Evolutionary conservation across 2,888 invertebrate genomes (phyloP).

Genomic region (Cephus nigrinus): DNA sequence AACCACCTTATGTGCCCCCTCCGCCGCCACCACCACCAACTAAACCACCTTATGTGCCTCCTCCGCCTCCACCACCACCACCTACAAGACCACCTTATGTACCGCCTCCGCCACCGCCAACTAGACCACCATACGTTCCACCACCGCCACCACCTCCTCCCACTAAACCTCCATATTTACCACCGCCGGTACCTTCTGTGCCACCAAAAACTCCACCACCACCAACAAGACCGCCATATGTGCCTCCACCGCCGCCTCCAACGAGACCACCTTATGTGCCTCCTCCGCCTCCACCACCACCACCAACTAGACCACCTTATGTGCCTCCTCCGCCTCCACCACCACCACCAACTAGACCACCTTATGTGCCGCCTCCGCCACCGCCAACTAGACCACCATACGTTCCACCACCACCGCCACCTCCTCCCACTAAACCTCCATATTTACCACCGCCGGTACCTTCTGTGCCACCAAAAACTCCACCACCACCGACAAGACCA

Average conservation of each 20-base stretch:
- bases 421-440: slow-evolving; percentile 17
- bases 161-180: slow-evolving; percentile 31
- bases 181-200: slow-evolving; percentile 20
- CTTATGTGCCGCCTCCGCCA: slow-evolving; percentile 5
- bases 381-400: slow-evolving; percentile 7
- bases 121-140: slow-evolving; percentile 17
- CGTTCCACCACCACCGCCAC: slow-evolving; percentile 19
- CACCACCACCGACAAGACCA: slow-evolving; percentile 18
- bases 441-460: slow-evolving; percentile 5
- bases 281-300: slow-evolving; percentile 13
- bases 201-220: slow-evolving; percentile 17
- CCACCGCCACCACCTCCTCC: slow-evolving; percentile 26
- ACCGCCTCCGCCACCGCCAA: slow-evolving; percentile 22
- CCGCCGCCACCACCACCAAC: slow-evolving; percentile 7
- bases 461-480: slow-evolving; percentile 8
- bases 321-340: not conserved
- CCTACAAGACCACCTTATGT: not conserved
- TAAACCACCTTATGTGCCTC: not conserved
- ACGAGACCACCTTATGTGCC: slow-evolving; percentile 10
- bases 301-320: slow-evolving; percentile 27
- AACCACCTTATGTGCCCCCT: slow-evolving; percentile 8
- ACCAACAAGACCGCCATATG: slow-evolving; percentile 2
- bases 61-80: slow-evolving; percentile 15
- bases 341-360: not conserved
- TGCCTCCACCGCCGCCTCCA: no score